phyloP scores from a whole-genome alignment of 2,888 invertebrate genomes.

The Hypsopygia costalis region DNA sequence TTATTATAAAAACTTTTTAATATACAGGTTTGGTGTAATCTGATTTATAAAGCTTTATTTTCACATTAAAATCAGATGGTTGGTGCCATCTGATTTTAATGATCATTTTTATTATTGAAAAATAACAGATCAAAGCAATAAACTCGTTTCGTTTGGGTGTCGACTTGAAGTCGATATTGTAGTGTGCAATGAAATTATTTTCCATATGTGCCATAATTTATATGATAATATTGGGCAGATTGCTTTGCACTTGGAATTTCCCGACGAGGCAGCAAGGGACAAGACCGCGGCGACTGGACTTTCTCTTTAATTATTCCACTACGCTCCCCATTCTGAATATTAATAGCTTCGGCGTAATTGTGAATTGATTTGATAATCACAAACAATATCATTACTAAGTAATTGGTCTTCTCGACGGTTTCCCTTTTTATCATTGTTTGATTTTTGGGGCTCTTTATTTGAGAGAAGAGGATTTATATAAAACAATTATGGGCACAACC shows the following conservation, averaged over 20 bases:
- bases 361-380: constrained; percentile 44
- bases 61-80: no score
- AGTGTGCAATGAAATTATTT: neutral
- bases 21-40: no score
- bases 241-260: constrained; percentile 21
- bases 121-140: no score
- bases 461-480: no score
- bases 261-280: constrained; percentile 6
- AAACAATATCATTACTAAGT: constrained; percentile 31
- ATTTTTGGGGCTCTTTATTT: no score
- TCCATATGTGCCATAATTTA: constrained; percentile 36
- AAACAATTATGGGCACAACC: no score
- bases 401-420: constrained; percentile 13
- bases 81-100: no score
- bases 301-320: constrained; percentile 47
- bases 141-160: no score
- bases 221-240: constrained; percentile 35
- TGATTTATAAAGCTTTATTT: no score
- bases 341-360: constrained; percentile 42
- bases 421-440: neutral
- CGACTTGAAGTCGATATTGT: no score
- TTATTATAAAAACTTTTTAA: no score
- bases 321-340: constrained; percentile 45
- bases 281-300: constrained; percentile 27
- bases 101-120: no score